Evolutionary conservation across 2,113 vertebrate species (phyloP).

Genomic region (Carassius carassius): DNA sequence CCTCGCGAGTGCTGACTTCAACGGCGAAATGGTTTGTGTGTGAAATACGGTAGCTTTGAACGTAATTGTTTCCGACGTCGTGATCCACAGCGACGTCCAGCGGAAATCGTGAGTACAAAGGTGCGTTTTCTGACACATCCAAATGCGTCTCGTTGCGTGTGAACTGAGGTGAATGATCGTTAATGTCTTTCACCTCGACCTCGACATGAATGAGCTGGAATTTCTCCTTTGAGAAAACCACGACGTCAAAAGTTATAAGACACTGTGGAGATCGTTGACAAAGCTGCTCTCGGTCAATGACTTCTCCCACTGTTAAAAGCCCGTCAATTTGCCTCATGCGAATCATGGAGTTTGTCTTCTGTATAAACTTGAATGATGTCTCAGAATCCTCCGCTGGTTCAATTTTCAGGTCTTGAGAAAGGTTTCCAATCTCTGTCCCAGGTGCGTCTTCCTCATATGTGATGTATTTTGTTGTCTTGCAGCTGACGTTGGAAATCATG

Average conservation of each 20-base stretch:
- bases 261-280: constrained; percentile 71
- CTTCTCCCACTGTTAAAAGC: constrained; percentile 71
- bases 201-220: constrained; percentile 80
- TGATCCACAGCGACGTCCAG: constrained; percentile 71
- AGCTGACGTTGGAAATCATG: constrained; percentile 39
- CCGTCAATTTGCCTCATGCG: constrained; percentile 73
- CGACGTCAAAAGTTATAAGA: constrained; percentile 73
- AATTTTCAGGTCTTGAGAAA: constrained; percentile 68
- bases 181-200: constrained; percentile 75
- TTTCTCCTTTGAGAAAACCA: constrained; percentile 74
- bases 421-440: constrained; percentile 69
- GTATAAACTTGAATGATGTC: constrained; percentile 71
- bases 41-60: constrained; percentile 75
- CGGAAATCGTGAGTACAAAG: constrained; percentile 67
- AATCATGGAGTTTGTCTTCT: constrained; percentile 68
- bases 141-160: constrained; percentile 64
- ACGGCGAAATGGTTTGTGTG: constrained; percentile 68
- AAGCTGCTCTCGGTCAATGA: constrained; percentile 74
- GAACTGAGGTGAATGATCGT: constrained; percentile 73
- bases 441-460: constrained; percentile 71
- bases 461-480: constrained; percentile 69
- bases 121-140: constrained; percentile 71
- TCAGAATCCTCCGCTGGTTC: constrained; percentile 62
- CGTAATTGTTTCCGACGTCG: constrained; percentile 76
- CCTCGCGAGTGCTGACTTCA: constrained; percentile 67